Conservation (phyloP, 1,140 invertebrate genomes). For the Gryon sp. region DNA sequence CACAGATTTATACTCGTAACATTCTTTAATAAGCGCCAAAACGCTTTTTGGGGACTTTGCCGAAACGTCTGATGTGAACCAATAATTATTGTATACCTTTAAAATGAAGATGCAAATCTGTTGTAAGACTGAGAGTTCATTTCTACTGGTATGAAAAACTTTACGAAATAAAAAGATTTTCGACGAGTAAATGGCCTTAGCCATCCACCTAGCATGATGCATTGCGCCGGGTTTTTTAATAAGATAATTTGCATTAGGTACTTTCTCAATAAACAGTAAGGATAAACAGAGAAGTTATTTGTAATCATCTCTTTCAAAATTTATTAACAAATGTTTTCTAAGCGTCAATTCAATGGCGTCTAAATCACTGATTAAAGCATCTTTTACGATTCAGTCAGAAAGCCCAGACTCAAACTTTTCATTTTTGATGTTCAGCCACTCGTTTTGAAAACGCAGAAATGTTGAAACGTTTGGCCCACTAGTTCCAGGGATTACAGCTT, state of each 20-base stretch:
- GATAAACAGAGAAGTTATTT: not conserved
- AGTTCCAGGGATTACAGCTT: constrained; percentile 4
- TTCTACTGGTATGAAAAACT: not conserved
- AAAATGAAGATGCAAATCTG: constrained; percentile 16
- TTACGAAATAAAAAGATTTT: constrained; percentile 21
- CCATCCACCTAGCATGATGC: constrained; percentile 11
- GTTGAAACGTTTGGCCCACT: constrained; percentile 9
- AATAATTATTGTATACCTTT: constrained; percentile 15
- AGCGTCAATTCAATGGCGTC: not conserved
- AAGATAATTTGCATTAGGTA: not conserved
- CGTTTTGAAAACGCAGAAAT: constrained; percentile 14
- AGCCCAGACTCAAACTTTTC: constrained; percentile 2
- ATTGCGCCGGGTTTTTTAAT: not conserved
- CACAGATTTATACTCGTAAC: not conserved
- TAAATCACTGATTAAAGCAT: not conserved
- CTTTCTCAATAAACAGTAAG: not conserved
- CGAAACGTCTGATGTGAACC: not conserved
- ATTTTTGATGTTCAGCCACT: constrained; percentile 13
- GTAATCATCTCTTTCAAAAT: constrained; percentile 7
- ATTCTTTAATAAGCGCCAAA: constrained; percentile 10
- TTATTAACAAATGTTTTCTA: not conserved
- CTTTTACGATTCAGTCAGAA: constrained; percentile 4
- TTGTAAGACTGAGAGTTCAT: not conserved
- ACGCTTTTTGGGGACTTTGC: constrained; percentile 4
- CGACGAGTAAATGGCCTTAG: constrained; percentile 9